Evolutionary conservation across 2,888 invertebrate genomes (phyloP).

Genomic region (Xanthia icteritia): DNA sequence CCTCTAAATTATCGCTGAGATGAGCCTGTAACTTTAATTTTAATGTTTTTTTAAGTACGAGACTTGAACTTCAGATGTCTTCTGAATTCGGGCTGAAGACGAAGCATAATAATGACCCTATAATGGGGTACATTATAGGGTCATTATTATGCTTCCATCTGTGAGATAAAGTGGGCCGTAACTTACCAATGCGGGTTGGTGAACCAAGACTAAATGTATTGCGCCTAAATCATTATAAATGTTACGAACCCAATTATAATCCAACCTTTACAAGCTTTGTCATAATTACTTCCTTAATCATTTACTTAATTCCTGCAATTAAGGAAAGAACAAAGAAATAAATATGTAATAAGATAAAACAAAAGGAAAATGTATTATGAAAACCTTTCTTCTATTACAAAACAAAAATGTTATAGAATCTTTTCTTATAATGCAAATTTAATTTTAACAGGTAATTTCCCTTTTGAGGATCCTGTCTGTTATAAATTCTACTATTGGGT

Average conservation of each 20-base stretch:
- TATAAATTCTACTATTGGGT: conserved; percentile 19
- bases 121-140: too few species aligned
- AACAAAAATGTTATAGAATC: conserved; percentile 8
- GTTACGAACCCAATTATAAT: conserved; percentile 42
- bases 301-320: conserved; percentile 28
- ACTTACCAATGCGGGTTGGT: not conserved
- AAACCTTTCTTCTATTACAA: not conserved
- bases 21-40: not conserved
- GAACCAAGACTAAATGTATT: conserved; percentile 2
- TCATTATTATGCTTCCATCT: too few species aligned
- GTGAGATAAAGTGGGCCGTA: not conserved
- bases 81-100: not conserved
- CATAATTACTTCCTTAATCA: conserved; percentile 39
- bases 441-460: conserved; percentile 13
- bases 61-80: not conserved
- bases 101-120: not conserved
- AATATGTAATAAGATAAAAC: conserved; percentile 7
- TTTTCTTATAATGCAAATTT: conserved; percentile 4
- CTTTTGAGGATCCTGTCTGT: conserved; percentile 4
- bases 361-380: conserved; percentile 14
- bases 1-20: not conserved
- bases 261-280: conserved; percentile 28
- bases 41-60: not conserved
- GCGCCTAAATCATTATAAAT: conserved; percentile 32
- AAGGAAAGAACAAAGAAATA: conserved; percentile 5